These are phyloP conservation scores for Notocelia uddmanniana DNA, from an alignment of 2,888 invertebrate species.

Conservation along the genomic window DNA sequence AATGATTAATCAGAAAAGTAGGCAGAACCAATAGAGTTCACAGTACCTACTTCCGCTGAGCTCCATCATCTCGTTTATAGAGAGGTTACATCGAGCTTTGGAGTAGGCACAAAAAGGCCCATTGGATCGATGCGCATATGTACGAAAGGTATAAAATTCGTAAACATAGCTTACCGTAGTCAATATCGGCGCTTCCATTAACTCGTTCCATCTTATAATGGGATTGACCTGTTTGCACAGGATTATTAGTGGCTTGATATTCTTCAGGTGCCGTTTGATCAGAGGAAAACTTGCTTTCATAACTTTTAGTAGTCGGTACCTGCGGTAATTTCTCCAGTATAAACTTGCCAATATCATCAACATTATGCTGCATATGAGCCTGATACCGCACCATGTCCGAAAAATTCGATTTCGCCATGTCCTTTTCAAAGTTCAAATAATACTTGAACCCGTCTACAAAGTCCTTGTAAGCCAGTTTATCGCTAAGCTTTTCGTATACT, in stretches of 20 bases:
- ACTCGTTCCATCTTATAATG: background rate
- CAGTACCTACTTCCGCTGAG: no score
- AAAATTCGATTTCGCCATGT: constrained; percentile 65
- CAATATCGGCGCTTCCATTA: background rate
- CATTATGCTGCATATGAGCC: constrained; percentile 75
- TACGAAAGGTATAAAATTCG: no score
- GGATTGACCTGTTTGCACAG: background rate
- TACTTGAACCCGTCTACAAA: constrained; percentile 75
- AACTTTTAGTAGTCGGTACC: constrained; percentile 49
- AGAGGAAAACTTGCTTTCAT: background rate
- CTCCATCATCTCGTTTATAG: no score
- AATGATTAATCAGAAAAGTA: no score
- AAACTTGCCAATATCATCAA: constrained; percentile 78
- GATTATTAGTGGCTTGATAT: no score
- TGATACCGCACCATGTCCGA: constrained; percentile 72
- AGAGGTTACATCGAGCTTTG: no score
- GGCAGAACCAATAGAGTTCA: no score
- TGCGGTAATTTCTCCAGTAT: constrained; percentile 73
- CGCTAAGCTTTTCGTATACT: constrained; percentile 61
- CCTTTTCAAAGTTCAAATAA: constrained; percentile 72
- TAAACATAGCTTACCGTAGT: background rate
- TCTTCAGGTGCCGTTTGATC: no score
- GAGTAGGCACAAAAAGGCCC: no score
- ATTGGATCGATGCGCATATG: no score
- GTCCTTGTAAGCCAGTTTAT: constrained; percentile 70